Evolutionary conservation across 2,888 invertebrate genomes (phyloP).

Genomic region (Alviniconcha strummeri): DNA sequence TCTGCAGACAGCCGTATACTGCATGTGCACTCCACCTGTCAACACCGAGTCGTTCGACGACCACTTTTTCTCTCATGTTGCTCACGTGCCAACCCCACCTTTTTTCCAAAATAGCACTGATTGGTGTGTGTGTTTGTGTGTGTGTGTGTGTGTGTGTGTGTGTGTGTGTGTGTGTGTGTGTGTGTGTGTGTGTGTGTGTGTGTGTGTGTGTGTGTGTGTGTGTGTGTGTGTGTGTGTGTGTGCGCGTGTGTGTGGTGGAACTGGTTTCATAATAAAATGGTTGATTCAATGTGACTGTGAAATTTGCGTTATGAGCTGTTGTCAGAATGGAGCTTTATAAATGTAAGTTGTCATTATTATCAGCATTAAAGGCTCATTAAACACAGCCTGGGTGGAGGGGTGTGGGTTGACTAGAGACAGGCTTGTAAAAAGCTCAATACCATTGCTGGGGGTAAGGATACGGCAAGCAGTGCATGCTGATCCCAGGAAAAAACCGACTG

Average conservation of each 20-base stretch:
- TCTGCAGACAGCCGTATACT: too few species aligned
- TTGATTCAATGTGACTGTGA: not conserved
- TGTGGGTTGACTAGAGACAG: too few species aligned
- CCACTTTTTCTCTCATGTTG: too few species aligned
- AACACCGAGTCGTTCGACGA: too few species aligned
- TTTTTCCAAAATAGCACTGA: not conserved
- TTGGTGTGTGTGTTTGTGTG: not conserved
- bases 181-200: constrained; percentile 2
- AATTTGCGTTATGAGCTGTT: not conserved
- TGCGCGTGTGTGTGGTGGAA: not conserved
- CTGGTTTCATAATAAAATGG: not conserved
- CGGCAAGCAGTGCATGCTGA: too few species aligned
- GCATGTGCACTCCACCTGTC: too few species aligned
- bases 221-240: not conserved
- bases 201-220: constrained; percentile 1
- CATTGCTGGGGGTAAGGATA: too few species aligned
- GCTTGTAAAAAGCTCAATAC: too few species aligned
- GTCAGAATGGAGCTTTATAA: not conserved
- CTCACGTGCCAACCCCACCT: too few species aligned
- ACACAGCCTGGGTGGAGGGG: not conserved
- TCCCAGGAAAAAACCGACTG: too few species aligned
- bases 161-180: not conserved
- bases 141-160: constrained; percentile 6
- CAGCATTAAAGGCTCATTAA: not conserved
- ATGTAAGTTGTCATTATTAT: not conserved